Base-by-base conservation (phyloP, 2,113 vertebrate species). In the Tautogolabrus adspersus region DNA sequence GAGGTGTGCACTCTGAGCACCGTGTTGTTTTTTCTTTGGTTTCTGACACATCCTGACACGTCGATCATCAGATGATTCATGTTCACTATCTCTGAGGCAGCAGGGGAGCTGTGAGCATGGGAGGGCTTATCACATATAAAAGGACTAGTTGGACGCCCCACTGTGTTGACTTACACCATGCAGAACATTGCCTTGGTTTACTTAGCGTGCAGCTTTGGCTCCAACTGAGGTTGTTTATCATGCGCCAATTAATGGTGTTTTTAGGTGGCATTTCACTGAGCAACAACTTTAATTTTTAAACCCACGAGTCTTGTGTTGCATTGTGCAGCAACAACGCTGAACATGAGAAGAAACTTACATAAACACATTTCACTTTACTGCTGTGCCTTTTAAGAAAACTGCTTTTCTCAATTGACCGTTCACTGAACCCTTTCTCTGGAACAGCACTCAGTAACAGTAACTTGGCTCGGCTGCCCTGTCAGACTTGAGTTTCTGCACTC, bases 51-150 rank as follows among this genome's bases (percentile, higher is more conserved):
- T 47, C n/a, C 15, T 65, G 59, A 77, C 37, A 61, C 12, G 21
- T 0, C 10, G 52, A 70, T 81, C 60, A 76, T 75, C 46, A 72
- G 54, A 66, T 49, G 55, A 79, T 59, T 75, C 11, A 13, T 59
- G 65, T 61, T 54, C 19, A 21, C 66, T 61, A 73, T 57, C 54
- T 70, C 64, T 15, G 16, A 83, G 49, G 51, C 73, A 56, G 74
- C 72, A 73, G 71, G 66, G 46, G 54, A 64, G 30, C 66, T 34
- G 55, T 46, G 49, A 78, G 44, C 59, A 57, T 22, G 34, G 23
- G 54, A 37, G 66, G 71, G 18, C 55, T 57, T 30, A 42, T 76
- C 30, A 44, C 58, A 77, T 72, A 57, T 81, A 52, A 86, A 72
- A 63, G 62, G 42, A 75, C 51, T 80, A 10, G 10, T 51, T 56